Conservation (phyloP, 2,888 invertebrate species). For the Mesochorus sp. region DNA sequence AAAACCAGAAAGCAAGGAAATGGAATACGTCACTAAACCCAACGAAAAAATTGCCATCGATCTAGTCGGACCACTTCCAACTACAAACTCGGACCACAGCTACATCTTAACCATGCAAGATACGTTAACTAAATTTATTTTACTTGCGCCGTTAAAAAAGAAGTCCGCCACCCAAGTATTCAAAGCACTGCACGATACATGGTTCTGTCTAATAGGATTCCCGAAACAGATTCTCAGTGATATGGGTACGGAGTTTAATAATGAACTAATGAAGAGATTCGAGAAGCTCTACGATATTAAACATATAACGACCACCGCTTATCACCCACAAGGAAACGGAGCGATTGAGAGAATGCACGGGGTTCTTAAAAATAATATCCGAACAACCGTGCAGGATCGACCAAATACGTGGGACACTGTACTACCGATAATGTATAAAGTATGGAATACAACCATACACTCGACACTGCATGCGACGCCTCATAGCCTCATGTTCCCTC, state of each 20-base stretch:
- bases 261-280: slow-evolving; percentile 10
- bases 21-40: slow-evolving; percentile 25
- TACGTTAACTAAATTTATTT: slow-evolving; percentile 18
- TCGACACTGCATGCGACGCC: slow-evolving; percentile 22
- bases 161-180: slow-evolving; percentile 11
- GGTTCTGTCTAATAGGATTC: slow-evolving; percentile 33
- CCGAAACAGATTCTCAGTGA: slow-evolving; percentile 30
- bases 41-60: slow-evolving; percentile 28
- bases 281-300: slow-evolving; percentile 25
- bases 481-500: slow-evolving; percentile 27
- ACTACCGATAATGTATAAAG: slow-evolving; percentile 24
- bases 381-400: slow-evolving; percentile 10
- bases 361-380: slow-evolving; percentile 27
- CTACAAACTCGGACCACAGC: slow-evolving; percentile 9
- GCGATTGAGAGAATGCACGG: slow-evolving; percentile 34
- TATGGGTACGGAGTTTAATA: slow-evolving; percentile 23
- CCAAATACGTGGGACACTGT: slow-evolving; percentile 28
- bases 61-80: slow-evolving; percentile 27
- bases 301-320: slow-evolving; percentile 21
- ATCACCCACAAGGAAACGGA: slow-evolving; percentile 19
- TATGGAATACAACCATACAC: slow-evolving; percentile 31
- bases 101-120: slow-evolving; percentile 30
- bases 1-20: slow-evolving; percentile 18
- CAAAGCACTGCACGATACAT: slow-evolving; percentile 20
- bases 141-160: slow-evolving; percentile 22